Evolutionary conservation across 2,888 invertebrate genomes (phyloP).

Genomic region (Tethea ocularis): DNA sequence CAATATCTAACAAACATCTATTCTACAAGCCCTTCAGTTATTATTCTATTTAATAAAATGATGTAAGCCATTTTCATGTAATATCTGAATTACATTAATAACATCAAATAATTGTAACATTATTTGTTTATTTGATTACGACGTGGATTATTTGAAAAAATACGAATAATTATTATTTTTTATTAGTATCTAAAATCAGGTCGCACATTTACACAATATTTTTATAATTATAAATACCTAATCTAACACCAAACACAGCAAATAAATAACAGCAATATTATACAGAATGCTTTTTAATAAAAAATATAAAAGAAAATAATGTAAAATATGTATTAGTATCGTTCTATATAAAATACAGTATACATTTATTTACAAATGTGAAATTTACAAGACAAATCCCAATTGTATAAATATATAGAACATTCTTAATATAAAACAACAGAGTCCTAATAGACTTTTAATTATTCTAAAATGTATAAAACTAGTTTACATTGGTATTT

Average conservation of each 20-base stretch:
- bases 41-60: conserved; percentile 10
- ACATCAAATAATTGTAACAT: background rate
- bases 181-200: conserved; percentile 58
- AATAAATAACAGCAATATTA: conserved; percentile 60
- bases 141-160: background rate
- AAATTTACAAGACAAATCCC: conserved; percentile 33
- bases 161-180: conserved; percentile 2
- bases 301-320: conserved; percentile 16
- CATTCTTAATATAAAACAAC: conserved; percentile 44
- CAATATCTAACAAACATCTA: conserved; percentile 45
- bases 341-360: conserved; percentile 22
- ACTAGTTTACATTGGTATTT: conserved; percentile 8
- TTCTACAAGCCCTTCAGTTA: conserved; percentile 41
- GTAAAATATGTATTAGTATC: conserved; percentile 21
- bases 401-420: conserved; percentile 58
- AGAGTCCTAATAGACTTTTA: conserved; percentile 22
- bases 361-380: conserved; percentile 37
- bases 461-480: conserved; percentile 26
- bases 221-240: conserved; percentile 38
- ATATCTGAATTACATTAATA: conserved; percentile 2
- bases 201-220: conserved; percentile 49
- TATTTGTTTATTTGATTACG: background rate
- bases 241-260: conserved; percentile 78
- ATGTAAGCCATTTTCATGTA: conserved; percentile 12
- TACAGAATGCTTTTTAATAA: conserved; percentile 57